These are phyloP conservation scores for Euplagia quadripunctaria DNA, from an alignment of 2,888 invertebrate species.

Conservation along the genomic window DNA sequence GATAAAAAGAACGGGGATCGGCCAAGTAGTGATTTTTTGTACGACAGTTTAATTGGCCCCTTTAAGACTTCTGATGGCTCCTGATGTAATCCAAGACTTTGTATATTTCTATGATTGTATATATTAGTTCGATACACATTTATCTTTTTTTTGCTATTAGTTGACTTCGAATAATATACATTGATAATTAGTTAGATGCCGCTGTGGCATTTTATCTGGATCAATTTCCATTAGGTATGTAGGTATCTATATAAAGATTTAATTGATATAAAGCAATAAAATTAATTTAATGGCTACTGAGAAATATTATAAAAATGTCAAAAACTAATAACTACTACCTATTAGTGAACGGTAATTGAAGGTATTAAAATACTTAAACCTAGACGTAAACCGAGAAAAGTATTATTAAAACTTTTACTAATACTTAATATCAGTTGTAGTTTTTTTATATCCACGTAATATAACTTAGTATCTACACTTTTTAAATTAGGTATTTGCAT, in stretches of 20 bases:
- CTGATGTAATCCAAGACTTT: conserved; percentile 47
- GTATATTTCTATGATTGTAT: conserved; percentile 28
- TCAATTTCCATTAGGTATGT: no score
- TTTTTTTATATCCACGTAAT: no score
- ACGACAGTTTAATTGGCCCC: conserved; percentile 53
- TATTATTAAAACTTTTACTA: no score
- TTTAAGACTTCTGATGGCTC: conserved; percentile 52
- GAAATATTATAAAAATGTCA: no score
- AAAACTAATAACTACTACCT: no score
- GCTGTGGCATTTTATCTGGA: not conserved
- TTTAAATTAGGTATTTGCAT: no score
- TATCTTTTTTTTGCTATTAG: not conserved
- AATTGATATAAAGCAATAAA: not conserved
- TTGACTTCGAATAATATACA: no score
- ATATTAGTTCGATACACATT: conserved; percentile 9
- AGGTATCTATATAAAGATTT: not conserved
- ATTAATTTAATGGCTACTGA: not conserved
- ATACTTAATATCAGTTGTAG: no score
- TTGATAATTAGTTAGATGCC: not conserved
- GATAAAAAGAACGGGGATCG: conserved; percentile 65
- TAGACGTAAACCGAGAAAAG: no score
- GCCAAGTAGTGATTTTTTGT: conserved; percentile 59
- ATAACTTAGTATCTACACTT: no score
- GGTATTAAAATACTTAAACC: no score
- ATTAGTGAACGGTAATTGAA: no score